Evolutionary conservation across 2,113 vertebrate genomes (phyloP).

Genomic region (Cichladusa arquata): DNA sequence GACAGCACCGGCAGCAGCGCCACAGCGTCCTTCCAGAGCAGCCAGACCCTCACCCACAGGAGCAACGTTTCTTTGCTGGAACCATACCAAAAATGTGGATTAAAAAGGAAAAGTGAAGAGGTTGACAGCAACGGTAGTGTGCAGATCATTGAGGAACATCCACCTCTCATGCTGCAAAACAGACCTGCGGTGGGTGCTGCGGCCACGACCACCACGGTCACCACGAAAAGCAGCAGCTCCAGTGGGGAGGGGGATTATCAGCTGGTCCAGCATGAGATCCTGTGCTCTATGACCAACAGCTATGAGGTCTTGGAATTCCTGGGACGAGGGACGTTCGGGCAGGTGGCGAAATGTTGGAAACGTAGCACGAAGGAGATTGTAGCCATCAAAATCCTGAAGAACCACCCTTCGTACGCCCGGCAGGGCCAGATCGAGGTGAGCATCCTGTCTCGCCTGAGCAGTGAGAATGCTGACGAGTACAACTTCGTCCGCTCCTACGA

Average conservation of each 20-base stretch:
- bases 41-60: slow-evolving; percentile 77
- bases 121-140: slow-evolving; percentile 98
- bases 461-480: slow-evolving; percentile 95
- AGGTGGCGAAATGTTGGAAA: slow-evolving; percentile 98
- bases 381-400: slow-evolving; percentile 97
- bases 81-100: slow-evolving; percentile 89
- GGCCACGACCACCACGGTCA: slow-evolving; percentile 89
- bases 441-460: slow-evolving; percentile 94
- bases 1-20: slow-evolving; percentile 91
- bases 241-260: slow-evolving; percentile 97
- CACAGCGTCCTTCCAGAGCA: slow-evolving; percentile 81
- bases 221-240: slow-evolving; percentile 94
- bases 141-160: slow-evolving; percentile 97
- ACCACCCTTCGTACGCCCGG: slow-evolving; percentile 95
- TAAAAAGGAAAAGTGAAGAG: slow-evolving; percentile 98
- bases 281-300: slow-evolving; percentile 96
- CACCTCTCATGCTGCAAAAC: slow-evolving; percentile 94
- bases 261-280: slow-evolving; percentile 97
- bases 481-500: slow-evolving; percentile 98
- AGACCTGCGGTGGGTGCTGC: slow-evolving; percentile 86
- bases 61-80: slow-evolving; percentile 86
- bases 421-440: slow-evolving; percentile 98
- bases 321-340: slow-evolving; percentile 94
- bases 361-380: slow-evolving; percentile 97
- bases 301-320: slow-evolving; percentile 98